Conservation (phyloP, 2,797 vertebrate genomes). For the Phylloscopus collybita region DNA sequence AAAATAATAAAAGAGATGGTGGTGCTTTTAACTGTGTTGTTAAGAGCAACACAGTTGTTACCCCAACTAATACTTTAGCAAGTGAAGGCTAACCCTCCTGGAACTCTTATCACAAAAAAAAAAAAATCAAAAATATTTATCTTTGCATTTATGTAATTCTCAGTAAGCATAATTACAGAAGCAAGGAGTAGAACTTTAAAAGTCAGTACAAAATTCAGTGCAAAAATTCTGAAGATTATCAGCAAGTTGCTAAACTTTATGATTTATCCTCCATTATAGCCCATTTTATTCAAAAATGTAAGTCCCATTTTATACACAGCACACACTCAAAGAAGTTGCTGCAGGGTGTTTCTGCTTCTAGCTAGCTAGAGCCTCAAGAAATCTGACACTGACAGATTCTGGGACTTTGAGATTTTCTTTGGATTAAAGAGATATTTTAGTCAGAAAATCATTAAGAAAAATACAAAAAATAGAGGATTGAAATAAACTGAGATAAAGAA, state of each 20-base stretch:
- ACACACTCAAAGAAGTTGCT: neutral
- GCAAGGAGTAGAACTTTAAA: neutral
- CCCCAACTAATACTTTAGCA: rapidly evolving
- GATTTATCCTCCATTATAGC: neutral
- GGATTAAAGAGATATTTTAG: neutral
- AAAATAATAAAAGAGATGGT: neutral
- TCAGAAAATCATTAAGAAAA: neutral
- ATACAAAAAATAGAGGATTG: neutral
- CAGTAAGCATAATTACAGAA: neutral
- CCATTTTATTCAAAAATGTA: neutral
- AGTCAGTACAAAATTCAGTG: neutral
- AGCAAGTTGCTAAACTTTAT: neutral
- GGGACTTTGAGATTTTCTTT: neutral
- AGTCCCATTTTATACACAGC: neutral
- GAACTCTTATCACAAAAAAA: neutral
- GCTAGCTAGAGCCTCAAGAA: neutral
- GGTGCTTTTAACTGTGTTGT: neutral
- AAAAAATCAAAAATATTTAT: neutral
- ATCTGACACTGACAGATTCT: neutral
- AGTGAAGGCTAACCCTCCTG: neutral
- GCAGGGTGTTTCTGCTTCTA: neutral
- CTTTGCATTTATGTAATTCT: neutral
- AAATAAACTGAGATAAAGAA: neutral
- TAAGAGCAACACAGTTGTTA: neutral
- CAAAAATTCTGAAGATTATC: neutral